Evolutionary conservation across 1,140 invertebrate genomes (phyloP).

Genomic region (Bradynema listronoti): DNA sequence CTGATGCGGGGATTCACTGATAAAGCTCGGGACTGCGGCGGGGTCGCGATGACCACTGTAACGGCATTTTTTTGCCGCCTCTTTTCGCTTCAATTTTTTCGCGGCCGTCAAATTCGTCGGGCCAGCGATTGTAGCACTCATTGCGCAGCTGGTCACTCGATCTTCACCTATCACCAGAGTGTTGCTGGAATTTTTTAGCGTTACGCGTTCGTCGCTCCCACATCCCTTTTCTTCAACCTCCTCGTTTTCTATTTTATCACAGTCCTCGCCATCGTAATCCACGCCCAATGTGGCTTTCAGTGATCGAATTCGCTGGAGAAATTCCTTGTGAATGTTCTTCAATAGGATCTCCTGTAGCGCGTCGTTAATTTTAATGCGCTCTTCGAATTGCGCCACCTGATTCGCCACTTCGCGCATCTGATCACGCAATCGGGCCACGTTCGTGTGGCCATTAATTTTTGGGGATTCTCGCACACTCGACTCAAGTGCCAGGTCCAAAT

Average conservation of each 20-base stretch:
- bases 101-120: background rate
- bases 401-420: constrained; percentile 48
- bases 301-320: constrained; percentile 42
- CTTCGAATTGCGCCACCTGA: constrained; percentile 43
- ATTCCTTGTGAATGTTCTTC: constrained; percentile 29
- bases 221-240: background rate
- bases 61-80: background rate
- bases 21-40: background rate
- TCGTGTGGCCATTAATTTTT: constrained; percentile 11
- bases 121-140: background rate
- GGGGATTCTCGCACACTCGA: background rate
- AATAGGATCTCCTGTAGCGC: constrained; percentile 40
- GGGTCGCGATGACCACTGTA: constrained; percentile 1
- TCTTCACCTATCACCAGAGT: too few species aligned
- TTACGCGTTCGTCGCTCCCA: background rate
- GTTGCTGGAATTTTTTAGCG: too few species aligned
- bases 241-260: too few species aligned
- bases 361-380: constrained; percentile 33
- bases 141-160: background rate
- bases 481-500: too few species aligned
- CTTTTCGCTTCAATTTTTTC: background rate
- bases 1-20: too few species aligned
- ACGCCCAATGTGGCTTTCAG: constrained; percentile 49
- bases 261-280: constrained; percentile 14
- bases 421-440: constrained; percentile 32